Conservation (phyloP, 2,113 vertebrate genomes). For the Aphelocoma coerulescens region DNA sequence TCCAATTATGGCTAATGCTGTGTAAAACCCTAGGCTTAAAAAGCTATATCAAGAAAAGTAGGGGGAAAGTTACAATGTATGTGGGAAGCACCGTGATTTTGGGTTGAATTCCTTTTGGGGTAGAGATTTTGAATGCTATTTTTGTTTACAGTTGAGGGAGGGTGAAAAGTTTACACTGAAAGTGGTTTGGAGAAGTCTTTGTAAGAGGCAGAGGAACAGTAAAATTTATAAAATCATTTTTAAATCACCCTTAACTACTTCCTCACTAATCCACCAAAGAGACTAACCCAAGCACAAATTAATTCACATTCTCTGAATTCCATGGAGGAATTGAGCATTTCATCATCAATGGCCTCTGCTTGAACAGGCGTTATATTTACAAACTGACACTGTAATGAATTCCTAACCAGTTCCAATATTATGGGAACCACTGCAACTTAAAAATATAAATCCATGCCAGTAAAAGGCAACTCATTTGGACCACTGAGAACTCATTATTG, state of each 20-base stretch:
- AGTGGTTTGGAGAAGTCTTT: not conserved
- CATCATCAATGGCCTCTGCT: not conserved
- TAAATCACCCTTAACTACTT: not conserved
- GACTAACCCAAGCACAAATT: not conserved
- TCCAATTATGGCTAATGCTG: conserved; percentile 1
- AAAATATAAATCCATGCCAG: not conserved
- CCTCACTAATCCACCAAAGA: not conserved
- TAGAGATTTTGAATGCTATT: not conserved
- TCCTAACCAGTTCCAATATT: not conserved
- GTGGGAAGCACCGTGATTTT: not conserved
- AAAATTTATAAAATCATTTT: not conserved
- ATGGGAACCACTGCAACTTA: not conserved
- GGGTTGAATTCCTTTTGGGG: not conserved
- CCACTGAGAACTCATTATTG: not conserved
- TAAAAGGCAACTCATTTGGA: not conserved
- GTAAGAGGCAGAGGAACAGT: not conserved
- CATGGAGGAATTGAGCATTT: not conserved
- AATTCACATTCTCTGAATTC: not conserved
- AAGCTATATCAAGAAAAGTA: not conserved
- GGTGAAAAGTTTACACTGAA: not conserved
- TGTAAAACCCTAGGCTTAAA: not conserved
- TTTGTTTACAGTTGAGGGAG: not conserved
- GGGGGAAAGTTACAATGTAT: not conserved
- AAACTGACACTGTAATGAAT: not conserved
- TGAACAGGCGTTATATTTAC: not conserved